These are phyloP conservation scores for Omphaloscelis lunosa DNA, from an alignment of 2,888 invertebrate species.

Conservation along the genomic window DNA sequence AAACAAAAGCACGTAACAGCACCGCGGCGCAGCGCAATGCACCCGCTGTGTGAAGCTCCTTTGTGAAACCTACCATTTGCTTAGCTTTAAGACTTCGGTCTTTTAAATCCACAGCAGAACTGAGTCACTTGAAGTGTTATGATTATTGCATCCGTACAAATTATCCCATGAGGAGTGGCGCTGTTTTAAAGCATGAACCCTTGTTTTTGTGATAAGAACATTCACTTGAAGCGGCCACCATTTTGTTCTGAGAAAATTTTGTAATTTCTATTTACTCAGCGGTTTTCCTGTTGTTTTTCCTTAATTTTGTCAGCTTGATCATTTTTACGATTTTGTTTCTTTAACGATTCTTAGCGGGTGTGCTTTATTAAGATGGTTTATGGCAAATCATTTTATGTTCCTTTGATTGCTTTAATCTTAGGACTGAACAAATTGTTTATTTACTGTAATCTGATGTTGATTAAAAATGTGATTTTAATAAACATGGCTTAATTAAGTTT, in stretches of 20 bases:
- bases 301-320: slow-evolving; percentile 61
- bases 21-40: background rate
- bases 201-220: slow-evolving; percentile 54
- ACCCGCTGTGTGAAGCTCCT: background rate
- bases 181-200: slow-evolving; percentile 50
- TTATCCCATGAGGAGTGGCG: slow-evolving; percentile 47
- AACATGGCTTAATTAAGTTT: slow-evolving; percentile 17
- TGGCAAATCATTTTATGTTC: slow-evolving; percentile 45
- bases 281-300: slow-evolving; percentile 63
- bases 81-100: slow-evolving; percentile 26
- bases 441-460: slow-evolving; percentile 25
- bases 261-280: slow-evolving; percentile 58
- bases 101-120: slow-evolving; percentile 48
- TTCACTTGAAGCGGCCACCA: slow-evolving; percentile 41
- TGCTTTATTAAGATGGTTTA: slow-evolving; percentile 57
- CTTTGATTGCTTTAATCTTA: slow-evolving; percentile 31
- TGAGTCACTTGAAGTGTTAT: slow-evolving; percentile 57
- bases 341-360: slow-evolving; percentile 58
- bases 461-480: slow-evolving; percentile 5
- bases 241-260: slow-evolving; percentile 56
- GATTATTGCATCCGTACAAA: slow-evolving; percentile 55
- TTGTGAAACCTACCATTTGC: slow-evolving; percentile 28
- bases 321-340: slow-evolving; percentile 25
- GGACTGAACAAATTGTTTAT: background rate
- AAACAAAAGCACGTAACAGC: background rate